Base-by-base conservation (phyloP, 2,888 invertebrate species). In the Cylloceria caligata region DNA sequence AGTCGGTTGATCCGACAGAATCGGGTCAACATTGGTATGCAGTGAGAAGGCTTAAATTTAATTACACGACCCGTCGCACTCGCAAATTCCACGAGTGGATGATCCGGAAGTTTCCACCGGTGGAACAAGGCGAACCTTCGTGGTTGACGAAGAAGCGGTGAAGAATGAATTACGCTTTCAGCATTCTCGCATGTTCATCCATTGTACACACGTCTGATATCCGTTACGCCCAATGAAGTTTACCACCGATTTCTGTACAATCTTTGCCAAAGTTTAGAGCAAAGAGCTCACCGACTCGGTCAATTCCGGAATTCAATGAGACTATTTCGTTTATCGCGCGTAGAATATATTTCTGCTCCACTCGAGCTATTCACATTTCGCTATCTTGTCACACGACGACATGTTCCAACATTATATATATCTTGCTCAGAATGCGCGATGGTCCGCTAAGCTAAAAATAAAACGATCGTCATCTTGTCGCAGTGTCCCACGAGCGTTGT, bases 21-120 rank as follows among this genome's bases (percentile, higher is more conserved):
- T 27, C 42, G 11, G 5, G 42, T 36, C 24, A 27, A 3, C 47
- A 21, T n/a, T 30, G 47, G 60, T 21, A 72, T 45, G 57, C 72
- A 13, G 0, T 9, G n/a, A 47, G 42, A 42, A 62, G 19, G 9
- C 65, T 21, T 27, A 21, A 42, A n/a, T 80, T 74, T 75, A 80
- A 71, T 80, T 80, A 55, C 36, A 21, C n/a, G 42, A 55, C 30
- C 9, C 42, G 16, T 30, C 19, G 52, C 52, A 49, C 55, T 57
- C 34, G 36, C 3, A 49, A 36, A 75, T 65, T 75, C 55, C 47
- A 57, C 36, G 45, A 34, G 36, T 60, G 57, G 65, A 65, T 57
- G 74, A 65, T 36, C 42, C 34, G 24, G 16, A 42, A 62, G 24
- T 45, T 72, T 64, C 3, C 45, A 19, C 36, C 19, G 19, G 9